Base-by-base conservation (phyloP, 2,797 vertebrate genomes). In the Choloepus didactylus region DNA sequence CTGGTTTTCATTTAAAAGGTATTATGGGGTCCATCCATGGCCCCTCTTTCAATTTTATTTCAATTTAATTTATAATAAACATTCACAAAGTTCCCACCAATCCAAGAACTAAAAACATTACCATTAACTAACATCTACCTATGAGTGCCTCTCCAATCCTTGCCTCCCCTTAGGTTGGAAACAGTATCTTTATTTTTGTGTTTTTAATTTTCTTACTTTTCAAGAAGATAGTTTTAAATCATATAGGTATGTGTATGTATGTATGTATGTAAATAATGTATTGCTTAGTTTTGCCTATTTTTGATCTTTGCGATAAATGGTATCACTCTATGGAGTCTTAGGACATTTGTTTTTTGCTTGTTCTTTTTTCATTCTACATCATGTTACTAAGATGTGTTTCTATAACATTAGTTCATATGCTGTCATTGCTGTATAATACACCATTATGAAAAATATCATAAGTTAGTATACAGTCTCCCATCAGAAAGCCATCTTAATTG, bases 201-300 rank as follows among this genome's bases (percentile, higher is more conserved):
- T 87, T 59, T 84, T 81, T 16, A 38, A 4, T 67, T 64, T 70
- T 14, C 19, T n/a, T 62, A n/a, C 9, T 44, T 91, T 73, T 72
- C 93, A 81, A 88, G 16, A 92, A 56, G 67, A 66, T 11, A 44
- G 10, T 38, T 84, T 81, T 88, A 91, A 85, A 69, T 66, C 59
- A 80, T 3, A 82, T 35, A 41, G 14, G 54, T 56, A 56, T 54
- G 12, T 56, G 54, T 56, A 16, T 56, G 14, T 54, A 16, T 21
- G 54, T 60, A 35, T 35, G 16, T 80, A 18, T 21, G 59, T n/a
- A 56, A 84, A 69, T 60, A 46, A 56, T 10, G 0, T 29, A 46
- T 31, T 56, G 9, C 23, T 56, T 62, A 51, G n/a, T 21, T 88
- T 76, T 82, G 21, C 44, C 3, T 73, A 5, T 46, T 83, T 82